These are phyloP conservation scores for Tokudaia tokunoshimensis DNA, from an alignment of 2,797 vertebrate species.

Conservation along the genomic window DNA sequence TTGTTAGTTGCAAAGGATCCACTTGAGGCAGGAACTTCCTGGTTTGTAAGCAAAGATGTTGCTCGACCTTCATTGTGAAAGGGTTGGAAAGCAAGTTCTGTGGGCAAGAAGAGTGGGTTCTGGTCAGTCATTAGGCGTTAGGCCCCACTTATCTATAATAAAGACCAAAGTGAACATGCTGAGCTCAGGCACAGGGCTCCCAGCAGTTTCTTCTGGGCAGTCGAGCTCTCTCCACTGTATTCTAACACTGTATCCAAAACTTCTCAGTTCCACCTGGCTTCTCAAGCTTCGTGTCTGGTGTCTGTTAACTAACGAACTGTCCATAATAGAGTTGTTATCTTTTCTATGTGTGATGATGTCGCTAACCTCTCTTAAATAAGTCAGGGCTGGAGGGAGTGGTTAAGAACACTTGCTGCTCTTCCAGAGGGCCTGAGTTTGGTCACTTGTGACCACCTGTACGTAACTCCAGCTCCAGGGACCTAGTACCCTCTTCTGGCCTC, in stretches of 20 bases:
- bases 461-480: neutral
- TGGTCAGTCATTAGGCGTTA: neutral
- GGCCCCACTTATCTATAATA: neutral
- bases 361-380: neutral
- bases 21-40: neutral
- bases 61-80: neutral
- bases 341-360: neutral
- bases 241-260: neutral
- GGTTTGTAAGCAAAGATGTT: neutral
- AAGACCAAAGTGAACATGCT: neutral
- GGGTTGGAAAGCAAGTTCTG: neutral
- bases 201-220: neutral
- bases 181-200: too few relatives aligned
- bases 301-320: neutral
- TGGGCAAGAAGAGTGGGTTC: neutral
- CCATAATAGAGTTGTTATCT: neutral
- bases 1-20: neutral
- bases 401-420: neutral
- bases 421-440: neutral
- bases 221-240: rapidly evolving
- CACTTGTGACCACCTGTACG: neutral
- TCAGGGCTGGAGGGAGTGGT: neutral
- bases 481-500: neutral
- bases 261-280: too few relatives aligned
- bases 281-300: neutral